These are phyloP conservation scores for Rhagonycha lutea DNA, from an alignment of 2,888 invertebrate genomes.

Conservation along the genomic window DNA sequence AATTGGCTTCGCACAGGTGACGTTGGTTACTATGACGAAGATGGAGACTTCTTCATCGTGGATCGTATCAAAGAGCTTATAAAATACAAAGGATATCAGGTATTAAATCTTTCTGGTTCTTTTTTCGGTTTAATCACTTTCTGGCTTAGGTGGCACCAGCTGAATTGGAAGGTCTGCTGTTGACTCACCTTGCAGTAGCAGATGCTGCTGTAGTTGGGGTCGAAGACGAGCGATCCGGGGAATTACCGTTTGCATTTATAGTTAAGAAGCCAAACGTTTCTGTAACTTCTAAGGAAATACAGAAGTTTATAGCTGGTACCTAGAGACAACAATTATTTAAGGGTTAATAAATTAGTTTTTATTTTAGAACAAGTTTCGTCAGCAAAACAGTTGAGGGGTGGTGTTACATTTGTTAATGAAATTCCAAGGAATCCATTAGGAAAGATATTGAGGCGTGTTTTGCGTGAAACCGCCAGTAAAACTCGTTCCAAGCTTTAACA, in stretches of 20 bases:
- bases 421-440: constrained; percentile 73
- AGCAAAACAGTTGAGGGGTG: constrained; percentile 69
- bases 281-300: constrained; percentile 47
- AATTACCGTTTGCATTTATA: constrained; percentile 58
- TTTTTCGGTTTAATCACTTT: neutral
- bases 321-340: neutral
- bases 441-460: constrained; percentile 67
- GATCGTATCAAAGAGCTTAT: constrained; percentile 80
- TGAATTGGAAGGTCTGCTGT: constrained; percentile 64
- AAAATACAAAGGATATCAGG: constrained; percentile 83
- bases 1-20: constrained; percentile 82
- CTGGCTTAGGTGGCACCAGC: constrained; percentile 53
- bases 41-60: constrained; percentile 72
- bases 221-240: constrained; percentile 57
- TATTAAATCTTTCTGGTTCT: constrained; percentile 47
- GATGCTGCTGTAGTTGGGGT: constrained; percentile 66
- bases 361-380: constrained; percentile 53
- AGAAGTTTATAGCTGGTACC: constrained; percentile 50
- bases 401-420: constrained; percentile 66
- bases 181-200: constrained; percentile 59
- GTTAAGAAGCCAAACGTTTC: constrained; percentile 50
- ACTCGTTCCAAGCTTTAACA: constrained; percentile 48
- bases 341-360: neutral
- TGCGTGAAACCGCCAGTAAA: constrained; percentile 57
- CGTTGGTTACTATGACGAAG: constrained; percentile 74